phyloP scores from a whole-genome alignment of 2,797 vertebrate genomes.

The Gallinago stenura region DNA sequence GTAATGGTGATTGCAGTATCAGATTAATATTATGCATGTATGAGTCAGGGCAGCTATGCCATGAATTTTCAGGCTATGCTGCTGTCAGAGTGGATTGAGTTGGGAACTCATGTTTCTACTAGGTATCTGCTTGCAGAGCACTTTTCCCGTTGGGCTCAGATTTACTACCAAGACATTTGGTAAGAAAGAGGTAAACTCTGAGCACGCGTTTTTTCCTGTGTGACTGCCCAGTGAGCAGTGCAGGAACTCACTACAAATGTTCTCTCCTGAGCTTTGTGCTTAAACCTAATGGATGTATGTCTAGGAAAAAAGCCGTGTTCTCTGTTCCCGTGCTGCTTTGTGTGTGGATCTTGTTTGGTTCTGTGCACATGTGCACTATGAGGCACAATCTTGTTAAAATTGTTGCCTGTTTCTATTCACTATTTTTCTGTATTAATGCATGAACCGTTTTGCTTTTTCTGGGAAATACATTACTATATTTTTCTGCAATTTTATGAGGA shows the following conservation, averaged over 20 bases:
- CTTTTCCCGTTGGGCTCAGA: background rate
- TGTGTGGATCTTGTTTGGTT: background rate
- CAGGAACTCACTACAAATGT: background rate
- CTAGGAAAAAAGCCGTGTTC: background rate
- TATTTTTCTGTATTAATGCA: background rate
- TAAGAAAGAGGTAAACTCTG: background rate
- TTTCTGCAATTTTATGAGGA: background rate
- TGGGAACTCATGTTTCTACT: background rate
- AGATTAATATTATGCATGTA: background rate
- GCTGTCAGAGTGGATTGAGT: background rate
- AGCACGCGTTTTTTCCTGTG: rapidly evolving
- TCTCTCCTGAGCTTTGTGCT: background rate
- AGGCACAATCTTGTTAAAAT: background rate
- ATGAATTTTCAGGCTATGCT: background rate
- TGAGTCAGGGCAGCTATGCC: background rate
- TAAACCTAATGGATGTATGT: background rate
- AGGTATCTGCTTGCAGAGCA: background rate
- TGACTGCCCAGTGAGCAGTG: background rate
- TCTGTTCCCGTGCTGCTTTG: background rate
- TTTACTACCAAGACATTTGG: background rate
- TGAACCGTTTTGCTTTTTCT: background rate
- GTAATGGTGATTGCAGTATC: background rate
- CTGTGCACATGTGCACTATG: background rate
- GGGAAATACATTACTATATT: background rate
- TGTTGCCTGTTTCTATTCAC: background rate